phyloP scores from a whole-genome alignment of 2,888 invertebrate species.

The Agonopterix heracliana region DNA sequence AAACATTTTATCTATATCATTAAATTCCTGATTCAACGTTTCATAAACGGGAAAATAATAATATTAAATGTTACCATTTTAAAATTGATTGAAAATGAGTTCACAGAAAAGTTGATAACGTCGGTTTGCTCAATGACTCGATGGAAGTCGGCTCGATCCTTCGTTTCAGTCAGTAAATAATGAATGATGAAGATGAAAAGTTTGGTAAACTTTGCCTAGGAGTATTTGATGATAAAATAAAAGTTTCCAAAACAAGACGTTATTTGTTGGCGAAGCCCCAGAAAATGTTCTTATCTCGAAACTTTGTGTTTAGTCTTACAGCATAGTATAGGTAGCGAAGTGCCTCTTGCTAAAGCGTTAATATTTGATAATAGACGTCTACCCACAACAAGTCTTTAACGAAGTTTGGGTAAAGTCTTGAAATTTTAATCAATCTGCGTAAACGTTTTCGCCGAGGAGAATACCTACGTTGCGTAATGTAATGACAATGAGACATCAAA shows the following conservation, averaged over 20 bases:
- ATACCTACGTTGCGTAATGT: not conserved
- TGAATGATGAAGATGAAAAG: conserved; percentile 6
- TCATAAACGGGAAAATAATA: not conserved
- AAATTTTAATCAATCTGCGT: conserved; percentile 25
- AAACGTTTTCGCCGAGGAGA: conserved; percentile 2
- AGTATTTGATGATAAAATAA: conserved; percentile 21
- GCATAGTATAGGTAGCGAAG: conserved; percentile 27
- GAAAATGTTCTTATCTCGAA: conserved; percentile 27
- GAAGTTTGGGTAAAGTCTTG: conserved; percentile 19
- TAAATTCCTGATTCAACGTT: not conserved
- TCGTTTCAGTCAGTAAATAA: no score
- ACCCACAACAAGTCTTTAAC: conserved; percentile 22
- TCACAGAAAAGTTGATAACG: no score
- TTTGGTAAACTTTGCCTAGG: conserved; percentile 15
- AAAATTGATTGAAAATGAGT: no score
- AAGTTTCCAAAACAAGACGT: conserved; percentile 20
- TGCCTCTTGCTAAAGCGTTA: conserved; percentile 31
- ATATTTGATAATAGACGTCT: conserved; percentile 26
- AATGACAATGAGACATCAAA: not conserved
- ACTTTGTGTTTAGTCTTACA: conserved; percentile 23
- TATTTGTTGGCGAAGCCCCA: conserved; percentile 17
- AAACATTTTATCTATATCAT: not conserved
- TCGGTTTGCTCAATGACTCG: no score
- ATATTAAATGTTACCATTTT: no score
- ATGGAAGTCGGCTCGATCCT: no score